A percentile compares a stretch with the other conserved stretches of the same genome.
phyloP scores from a whole-genome alignment of 2,888 invertebrate species.

The Prosopocoilus inquinatus region DNA sequence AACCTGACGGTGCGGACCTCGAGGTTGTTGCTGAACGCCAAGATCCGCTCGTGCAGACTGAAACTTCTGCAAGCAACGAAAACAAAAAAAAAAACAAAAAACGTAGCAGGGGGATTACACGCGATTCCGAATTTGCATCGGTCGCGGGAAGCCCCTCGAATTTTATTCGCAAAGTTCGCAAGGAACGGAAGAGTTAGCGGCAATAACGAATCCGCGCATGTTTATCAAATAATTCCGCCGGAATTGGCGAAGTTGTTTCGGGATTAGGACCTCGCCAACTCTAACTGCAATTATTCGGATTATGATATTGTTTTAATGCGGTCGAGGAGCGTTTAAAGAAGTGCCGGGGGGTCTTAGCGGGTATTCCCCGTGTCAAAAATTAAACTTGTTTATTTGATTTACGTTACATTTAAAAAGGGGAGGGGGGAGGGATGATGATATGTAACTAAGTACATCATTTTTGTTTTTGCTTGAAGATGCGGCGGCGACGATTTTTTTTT shows the following conservation, averaged over 20 bases:
- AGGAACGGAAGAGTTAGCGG: background rate
- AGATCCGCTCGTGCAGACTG: slow-evolving; percentile 70
- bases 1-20: slow-evolving; percentile 75
- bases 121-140: background rate
- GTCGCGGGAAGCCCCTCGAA: no score
- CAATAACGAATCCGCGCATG: slow-evolving; percentile 9
- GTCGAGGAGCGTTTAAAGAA: slow-evolving; percentile 43
- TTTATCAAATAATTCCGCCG: slow-evolving; percentile 18
- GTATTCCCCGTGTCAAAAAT: slow-evolving; percentile 17
- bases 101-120: background rate
- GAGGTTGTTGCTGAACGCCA: slow-evolving; percentile 66
- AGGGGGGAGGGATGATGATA: no score
- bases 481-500: no score
- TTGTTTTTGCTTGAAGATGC: no score
- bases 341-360: slow-evolving; percentile 23
- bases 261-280: slow-evolving; percentile 18
- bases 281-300: slow-evolving; percentile 51
- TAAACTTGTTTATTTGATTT: background rate
- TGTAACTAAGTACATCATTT: no score
- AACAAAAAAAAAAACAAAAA: background rate
- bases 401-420: no score
- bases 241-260: slow-evolving; percentile 22
- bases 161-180: no score
- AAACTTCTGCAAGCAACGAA: slow-evolving; percentile 61
- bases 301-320: slow-evolving; percentile 53